Base-by-base conservation (phyloP, 2,797 vertebrate species). In the Cyprinodon diabolis region DNA sequence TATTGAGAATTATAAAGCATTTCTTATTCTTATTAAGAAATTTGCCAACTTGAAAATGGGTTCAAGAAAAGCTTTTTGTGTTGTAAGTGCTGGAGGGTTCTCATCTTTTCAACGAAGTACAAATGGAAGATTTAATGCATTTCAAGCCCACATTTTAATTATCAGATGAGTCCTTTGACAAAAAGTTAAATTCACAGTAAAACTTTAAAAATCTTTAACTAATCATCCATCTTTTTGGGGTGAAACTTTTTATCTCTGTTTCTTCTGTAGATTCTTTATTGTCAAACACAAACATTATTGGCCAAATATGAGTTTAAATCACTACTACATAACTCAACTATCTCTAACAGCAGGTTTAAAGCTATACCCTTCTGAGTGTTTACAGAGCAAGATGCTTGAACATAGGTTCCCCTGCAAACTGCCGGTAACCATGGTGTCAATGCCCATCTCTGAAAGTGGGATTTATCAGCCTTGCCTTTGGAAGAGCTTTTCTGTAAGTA, bases 401-500 rank as follows among this genome's bases (percentile, higher is more conserved):
- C 48, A n/a, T 3, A 0, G 3, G 4, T 35, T 62, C 37, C 23
- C 9, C 30, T 13, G 30, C 8, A 56, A 10, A 68, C 49, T 23
- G 12, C 13, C 12, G 10, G 45, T 35, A 54, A 63, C 57, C 45
- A 58, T 17, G 30, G 35, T 66, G 30, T 60, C 66, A 2, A 2
- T 52, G 54, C 2, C 45, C 35, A 4, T 54, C 70, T 66, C 4
- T 68, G 40, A 55, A 67, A 72, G 21, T 35, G 45, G 30, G 43
- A 71, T 56, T 55, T 65, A 73, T 75, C 43, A 66, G 66, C 37
- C 37, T 1, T 47, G 73, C 69, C 70, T 87, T 84, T 67, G 58
- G 62, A 47, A 71, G 67, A 78, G 84, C 15, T 76, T 68, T 47
- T 74, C 86, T 79, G 68, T 82, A 85, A 87, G 88, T 87, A 85